phyloP scores from a whole-genome alignment of 2,113 vertebrate species.

The Cyprinodon tularosa region DNA sequence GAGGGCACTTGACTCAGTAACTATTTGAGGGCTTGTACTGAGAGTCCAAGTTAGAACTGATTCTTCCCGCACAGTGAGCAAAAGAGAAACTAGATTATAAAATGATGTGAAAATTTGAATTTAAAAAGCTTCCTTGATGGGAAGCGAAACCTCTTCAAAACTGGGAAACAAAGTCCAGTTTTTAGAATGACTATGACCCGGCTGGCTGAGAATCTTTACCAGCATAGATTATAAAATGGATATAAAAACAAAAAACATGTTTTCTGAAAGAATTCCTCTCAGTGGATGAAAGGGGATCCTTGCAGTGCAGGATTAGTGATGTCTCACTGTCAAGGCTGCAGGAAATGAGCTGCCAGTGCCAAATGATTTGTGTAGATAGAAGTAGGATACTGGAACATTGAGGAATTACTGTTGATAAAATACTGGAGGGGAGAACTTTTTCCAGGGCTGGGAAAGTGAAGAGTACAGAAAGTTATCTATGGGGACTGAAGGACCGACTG shows the following conservation, averaged over 20 bases:
- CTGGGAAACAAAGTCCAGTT: too few relatives aligned
- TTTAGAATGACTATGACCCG: too few relatives aligned
- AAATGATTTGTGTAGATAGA: slow-evolving; percentile 3
- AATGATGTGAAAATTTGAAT: too few relatives aligned
- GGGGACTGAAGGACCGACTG: slow-evolving; percentile 2
- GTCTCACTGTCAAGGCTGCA: slow-evolving; percentile 3
- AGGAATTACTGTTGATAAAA: neutral
- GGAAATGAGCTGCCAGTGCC: slow-evolving; percentile 4
- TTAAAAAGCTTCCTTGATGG: too few relatives aligned
- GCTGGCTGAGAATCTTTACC: too few relatives aligned
- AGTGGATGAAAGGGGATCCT: neutral
- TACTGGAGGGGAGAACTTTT: neutral
- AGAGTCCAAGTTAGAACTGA: slow-evolving; percentile 36
- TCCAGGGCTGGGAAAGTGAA: neutral
- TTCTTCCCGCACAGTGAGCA: slow-evolving; percentile 4
- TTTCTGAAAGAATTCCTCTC: neutral
- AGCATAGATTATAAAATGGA: neutral
- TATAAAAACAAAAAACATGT: neutral
- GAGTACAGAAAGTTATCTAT: neutral
- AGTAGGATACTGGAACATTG: slow-evolving; percentile 17
- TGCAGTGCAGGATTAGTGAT: neutral
- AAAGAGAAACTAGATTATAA: neutral
- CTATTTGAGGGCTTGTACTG: slow-evolving; percentile 65
- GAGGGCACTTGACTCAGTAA: slow-evolving; percentile 60
- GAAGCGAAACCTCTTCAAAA: too few relatives aligned